phyloP scores from a whole-genome alignment of 2,888 invertebrate genomes.

The Idaea biselata region DNA sequence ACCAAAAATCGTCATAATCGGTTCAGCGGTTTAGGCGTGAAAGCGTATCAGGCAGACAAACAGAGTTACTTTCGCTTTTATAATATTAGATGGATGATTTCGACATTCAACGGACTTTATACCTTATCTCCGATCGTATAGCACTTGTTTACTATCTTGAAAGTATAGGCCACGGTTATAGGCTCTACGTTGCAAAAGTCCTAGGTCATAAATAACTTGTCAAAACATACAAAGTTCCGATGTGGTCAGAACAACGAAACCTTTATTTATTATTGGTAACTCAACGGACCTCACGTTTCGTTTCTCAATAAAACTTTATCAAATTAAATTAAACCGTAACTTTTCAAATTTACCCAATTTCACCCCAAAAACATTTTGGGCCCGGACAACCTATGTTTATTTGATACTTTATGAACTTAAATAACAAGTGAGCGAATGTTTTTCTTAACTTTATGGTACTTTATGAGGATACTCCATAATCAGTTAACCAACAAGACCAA shows the following conservation, averaged over 20 bases:
- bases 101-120: no score
- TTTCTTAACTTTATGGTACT: background rate
- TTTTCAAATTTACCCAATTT: constrained; percentile 1
- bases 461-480: background rate
- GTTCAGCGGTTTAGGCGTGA: no score
- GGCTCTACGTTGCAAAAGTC: no score
- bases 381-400: background rate
- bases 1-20: no score
- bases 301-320: background rate
- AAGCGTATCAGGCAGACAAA: no score
- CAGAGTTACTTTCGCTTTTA: no score
- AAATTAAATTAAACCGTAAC: constrained; percentile 6
- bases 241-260: background rate
- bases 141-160: no score
- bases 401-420: background rate
- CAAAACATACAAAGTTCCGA: background rate
- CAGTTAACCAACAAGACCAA: background rate
- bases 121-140: no score
- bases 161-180: no score
- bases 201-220: no score
- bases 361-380: background rate
- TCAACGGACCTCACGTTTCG: background rate
- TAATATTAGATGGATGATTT: no score
- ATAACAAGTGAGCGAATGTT: background rate
- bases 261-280: background rate